Evolutionary conservation across 1,140 invertebrate genomes (phyloP), one percentile per base, ranked within the genome.

Genomic region (Drosophila rhopaloa): DNA sequence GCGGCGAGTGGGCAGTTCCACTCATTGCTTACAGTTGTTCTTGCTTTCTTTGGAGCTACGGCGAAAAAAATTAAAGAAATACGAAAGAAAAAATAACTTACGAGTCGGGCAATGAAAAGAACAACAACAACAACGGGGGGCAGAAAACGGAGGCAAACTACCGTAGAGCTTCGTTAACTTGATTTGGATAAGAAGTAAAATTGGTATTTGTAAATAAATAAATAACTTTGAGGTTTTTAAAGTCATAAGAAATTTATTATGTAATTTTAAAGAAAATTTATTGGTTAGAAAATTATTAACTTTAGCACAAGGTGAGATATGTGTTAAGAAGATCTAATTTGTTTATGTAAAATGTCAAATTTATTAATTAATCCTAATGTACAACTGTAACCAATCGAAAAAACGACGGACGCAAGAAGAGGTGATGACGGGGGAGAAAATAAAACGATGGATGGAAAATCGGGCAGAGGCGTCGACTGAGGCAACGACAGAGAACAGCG

Each of bases 51-150:
- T 70, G 66, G 66, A 67, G 82, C 74, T 76, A 63, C 72, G 79
- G 71, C 79, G 76, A 85, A 85, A 78, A 78, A 81, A 85, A 85
- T 85, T 85, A 72, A 85, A 81, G 78, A 81, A 81, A 85, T 85
- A 81, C 82, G 76, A 63, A 74, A 53, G 61, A 70, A 79, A 58
- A 43, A 56, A 67, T 57, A 65, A 76, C 73, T 73, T 76, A 75
- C 59, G 79, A 77, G 76, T 89, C 79, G 83, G 89, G 84, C 79
- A 88, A 88, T 89, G 76, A 83, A 79, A 61, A 75, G 53, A 57
- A 43, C 51, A 61, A 68, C 46, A 54, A 43, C 51, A 61, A 68
- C 46, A 72, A 53, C 58, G 50, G 41, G 32, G 56, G 41, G 41
- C 57, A 60, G 47, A 60, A 79, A 76, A 75, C 57, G 50, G n/a